Conservation (phyloP, 2,888 invertebrate genomes). For the Sisyra nigra region DNA sequence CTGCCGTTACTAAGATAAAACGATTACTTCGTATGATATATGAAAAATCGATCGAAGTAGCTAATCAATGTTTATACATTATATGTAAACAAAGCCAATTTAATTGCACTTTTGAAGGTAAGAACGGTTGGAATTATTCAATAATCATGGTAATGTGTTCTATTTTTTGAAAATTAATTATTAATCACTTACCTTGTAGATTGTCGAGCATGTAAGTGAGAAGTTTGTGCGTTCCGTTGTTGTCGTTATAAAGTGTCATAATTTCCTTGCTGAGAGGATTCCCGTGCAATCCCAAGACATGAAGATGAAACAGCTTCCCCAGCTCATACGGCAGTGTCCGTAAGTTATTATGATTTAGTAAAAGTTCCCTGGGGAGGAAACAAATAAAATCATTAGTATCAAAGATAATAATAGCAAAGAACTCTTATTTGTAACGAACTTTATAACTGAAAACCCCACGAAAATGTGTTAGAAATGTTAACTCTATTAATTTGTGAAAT, state of each 20-base stretch:
- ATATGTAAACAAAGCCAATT: neutral
- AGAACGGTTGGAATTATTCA: neutral
- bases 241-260: conserved; percentile 79
- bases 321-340: conserved; percentile 91
- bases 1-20: neutral
- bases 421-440: no score
- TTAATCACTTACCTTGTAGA: conserved; percentile 61
- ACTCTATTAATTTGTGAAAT: no score
- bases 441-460: no score
- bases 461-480: no score
- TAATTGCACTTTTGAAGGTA: neutral
- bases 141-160: neutral
- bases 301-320: conserved; percentile 93
- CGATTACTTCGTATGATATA: neutral
- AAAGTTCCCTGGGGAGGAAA: conserved; percentile 61
- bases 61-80: neutral
- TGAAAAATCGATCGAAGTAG: neutral
- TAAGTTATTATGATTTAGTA: conserved; percentile 86
- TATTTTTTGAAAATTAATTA: conserved; percentile 3
- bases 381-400: conserved; percentile 7
- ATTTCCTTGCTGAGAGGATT: conserved; percentile 92
- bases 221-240: conserved; percentile 87
- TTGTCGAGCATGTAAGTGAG: conserved; percentile 91
- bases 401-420: no score
- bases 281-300: conserved; percentile 80